A percentile compares a stretch with the other conserved stretches of the same genome.
Conservation (phyloP, 2,797 vertebrate genomes). For the Premnoplex brunnescens region DNA sequence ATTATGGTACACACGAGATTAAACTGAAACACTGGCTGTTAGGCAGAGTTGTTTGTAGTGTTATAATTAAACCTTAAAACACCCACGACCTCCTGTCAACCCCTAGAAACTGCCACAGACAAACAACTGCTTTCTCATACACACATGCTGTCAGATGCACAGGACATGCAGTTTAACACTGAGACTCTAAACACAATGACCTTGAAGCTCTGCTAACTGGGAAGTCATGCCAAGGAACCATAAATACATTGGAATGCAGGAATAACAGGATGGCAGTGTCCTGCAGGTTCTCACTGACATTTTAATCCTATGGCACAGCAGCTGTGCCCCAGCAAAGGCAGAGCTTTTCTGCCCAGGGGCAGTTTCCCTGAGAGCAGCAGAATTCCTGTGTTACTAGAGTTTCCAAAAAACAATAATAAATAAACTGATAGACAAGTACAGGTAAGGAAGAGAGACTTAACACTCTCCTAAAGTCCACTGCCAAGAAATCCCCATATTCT, state of each 20-base stretch:
- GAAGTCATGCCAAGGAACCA: background rate
- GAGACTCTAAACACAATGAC: background rate
- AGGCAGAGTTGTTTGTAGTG: background rate
- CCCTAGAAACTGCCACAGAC: background rate
- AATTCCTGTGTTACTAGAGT: background rate
- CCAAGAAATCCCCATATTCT: background rate
- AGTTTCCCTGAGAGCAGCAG: background rate
- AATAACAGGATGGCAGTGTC: background rate
- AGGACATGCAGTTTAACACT: background rate
- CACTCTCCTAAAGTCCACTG: background rate
- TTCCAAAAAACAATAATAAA: background rate
- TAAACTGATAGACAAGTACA: background rate
- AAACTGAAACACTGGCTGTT: background rate
- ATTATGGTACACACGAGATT: background rate
- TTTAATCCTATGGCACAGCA: background rate
- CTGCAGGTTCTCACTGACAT: background rate
- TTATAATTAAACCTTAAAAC: background rate
- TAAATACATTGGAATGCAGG: background rate
- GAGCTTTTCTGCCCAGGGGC: background rate
- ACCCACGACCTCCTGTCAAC: constrained; percentile 9
- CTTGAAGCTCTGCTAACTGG: background rate
- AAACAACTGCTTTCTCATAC: background rate
- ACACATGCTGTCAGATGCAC: background rate
- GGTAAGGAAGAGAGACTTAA: background rate
- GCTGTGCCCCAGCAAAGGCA: fast-evolving